phyloP scores from a whole-genome alignment of 2,113 vertebrate genomes.

The Eonycteris spelaea region DNA sequence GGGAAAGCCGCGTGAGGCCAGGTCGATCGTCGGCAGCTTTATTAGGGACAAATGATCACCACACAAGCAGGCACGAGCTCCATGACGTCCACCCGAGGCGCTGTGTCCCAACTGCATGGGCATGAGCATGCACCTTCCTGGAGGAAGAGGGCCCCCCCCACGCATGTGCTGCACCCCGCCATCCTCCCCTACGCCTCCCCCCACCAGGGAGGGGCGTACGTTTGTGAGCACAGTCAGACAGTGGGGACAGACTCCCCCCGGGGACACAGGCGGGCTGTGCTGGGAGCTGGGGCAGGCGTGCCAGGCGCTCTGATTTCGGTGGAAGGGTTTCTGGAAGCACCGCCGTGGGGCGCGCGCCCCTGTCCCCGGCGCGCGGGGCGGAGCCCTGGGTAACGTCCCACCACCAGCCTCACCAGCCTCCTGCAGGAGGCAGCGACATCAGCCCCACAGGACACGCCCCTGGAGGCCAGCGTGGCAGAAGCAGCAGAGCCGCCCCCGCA shows the following conservation, averaged over 20 bases:
- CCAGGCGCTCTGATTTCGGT: neutral
- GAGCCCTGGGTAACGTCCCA: neutral
- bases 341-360: neutral
- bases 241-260: fast-evolving
- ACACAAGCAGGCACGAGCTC: neutral
- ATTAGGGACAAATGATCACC: neutral
- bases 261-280: neutral
- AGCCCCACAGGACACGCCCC: neutral
- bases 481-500: fast-evolving
- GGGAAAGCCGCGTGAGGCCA: neutral
- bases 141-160: neutral
- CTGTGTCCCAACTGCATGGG: neutral
- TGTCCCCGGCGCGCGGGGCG: neutral
- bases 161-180: neutral
- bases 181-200: no score
- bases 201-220: no score
- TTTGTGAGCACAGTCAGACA: fast-evolving
- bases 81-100: neutral
- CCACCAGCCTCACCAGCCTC: fast-evolving
- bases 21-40: neutral
- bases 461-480: neutral
- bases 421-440: no score
- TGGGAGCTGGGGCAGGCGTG: fast-evolving
- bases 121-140: neutral
- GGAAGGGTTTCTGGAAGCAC: neutral